Conservation (phyloP, 2,113 vertebrate genomes). For the Paradisaea rubra region DNA sequence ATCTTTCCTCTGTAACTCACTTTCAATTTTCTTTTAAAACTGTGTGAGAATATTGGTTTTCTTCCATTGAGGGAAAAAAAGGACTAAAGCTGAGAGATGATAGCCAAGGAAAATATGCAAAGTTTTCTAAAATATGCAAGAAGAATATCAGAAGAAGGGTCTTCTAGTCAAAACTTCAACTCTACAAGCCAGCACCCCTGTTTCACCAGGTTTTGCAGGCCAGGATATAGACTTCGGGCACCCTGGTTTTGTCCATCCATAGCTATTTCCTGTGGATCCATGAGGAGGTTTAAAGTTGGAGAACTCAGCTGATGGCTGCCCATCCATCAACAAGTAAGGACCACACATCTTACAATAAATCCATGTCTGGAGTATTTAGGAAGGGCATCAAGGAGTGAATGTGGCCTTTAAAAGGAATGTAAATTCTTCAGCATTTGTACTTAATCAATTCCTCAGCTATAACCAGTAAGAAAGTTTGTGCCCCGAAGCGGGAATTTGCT, state of each 20-base stretch:
- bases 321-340: not conserved
- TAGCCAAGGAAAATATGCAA: not conserved
- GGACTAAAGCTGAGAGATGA: not conserved
- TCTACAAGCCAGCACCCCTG: not conserved
- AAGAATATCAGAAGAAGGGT: accelerated
- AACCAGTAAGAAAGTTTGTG: not conserved
- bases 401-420: not conserved
- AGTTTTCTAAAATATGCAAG: not conserved
- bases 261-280: not conserved
- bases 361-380: not conserved
- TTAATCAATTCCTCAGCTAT: not conserved
- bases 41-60: not conserved
- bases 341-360: not conserved
- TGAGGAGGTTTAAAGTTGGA: not conserved
- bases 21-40: not conserved
- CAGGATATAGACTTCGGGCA: not conserved
- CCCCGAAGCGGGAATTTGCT: not conserved
- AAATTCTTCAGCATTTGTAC: not conserved
- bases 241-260: not conserved
- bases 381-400: not conserved
- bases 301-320: not conserved
- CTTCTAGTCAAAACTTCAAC: not conserved
- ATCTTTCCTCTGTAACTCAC: not conserved
- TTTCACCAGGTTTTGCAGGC: not conserved
- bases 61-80: not conserved